Evolutionary conservation across 2,888 invertebrate genomes (phyloP).

Genomic region (Spodoptera picta): DNA sequence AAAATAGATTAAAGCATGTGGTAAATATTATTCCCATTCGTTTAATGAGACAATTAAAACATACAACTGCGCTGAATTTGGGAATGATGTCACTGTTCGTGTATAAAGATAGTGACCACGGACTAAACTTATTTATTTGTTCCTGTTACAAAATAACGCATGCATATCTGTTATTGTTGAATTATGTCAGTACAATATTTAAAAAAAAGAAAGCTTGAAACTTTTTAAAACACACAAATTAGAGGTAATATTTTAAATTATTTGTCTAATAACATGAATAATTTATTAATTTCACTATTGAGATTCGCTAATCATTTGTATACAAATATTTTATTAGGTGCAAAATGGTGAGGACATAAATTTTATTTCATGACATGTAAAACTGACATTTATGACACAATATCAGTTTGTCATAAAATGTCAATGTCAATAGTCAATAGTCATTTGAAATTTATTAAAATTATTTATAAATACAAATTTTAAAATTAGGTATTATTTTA

Average conservation of each 20-base stretch:
- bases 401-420: slow-evolving; percentile 23
- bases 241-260: background rate
- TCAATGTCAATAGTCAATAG: no score
- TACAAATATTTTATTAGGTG: slow-evolving; percentile 51
- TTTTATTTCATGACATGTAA: slow-evolving; percentile 19
- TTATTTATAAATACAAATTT: background rate
- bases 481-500: background rate
- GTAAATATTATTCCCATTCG: slow-evolving; percentile 63
- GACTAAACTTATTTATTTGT: slow-evolving; percentile 11
- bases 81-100: slow-evolving; percentile 51
- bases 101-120: slow-evolving; percentile 17
- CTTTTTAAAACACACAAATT: no score
- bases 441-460: slow-evolving; percentile 4
- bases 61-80: slow-evolving; percentile 56
- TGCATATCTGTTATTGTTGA: no score
- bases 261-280: slow-evolving; percentile 25
- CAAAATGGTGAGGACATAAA: slow-evolving; percentile 39
- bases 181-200: no score
- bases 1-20: slow-evolving; percentile 62
- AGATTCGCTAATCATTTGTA: slow-evolving; percentile 28
- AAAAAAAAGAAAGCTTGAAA: no score
- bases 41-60: slow-evolving; percentile 68
- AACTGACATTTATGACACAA: slow-evolving; percentile 33
- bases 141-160: no score
- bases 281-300: slow-evolving; percentile 30